phyloP scores from a whole-genome alignment of 2,113 vertebrate genomes.

The Craseonycteris thonglongyai region DNA sequence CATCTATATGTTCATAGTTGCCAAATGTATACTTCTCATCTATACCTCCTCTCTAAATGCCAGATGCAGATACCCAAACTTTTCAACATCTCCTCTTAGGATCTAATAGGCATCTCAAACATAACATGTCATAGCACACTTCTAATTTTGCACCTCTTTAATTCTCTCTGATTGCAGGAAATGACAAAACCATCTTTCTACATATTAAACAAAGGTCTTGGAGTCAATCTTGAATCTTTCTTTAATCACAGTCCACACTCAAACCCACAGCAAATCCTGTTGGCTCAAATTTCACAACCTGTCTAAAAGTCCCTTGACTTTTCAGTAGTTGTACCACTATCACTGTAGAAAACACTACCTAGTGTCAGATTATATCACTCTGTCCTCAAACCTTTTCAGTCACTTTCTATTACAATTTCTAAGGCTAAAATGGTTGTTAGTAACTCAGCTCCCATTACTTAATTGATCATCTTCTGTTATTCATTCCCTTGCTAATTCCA shows the following conservation, averaged over 20 bases:
- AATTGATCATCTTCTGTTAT: too few species aligned
- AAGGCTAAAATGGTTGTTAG: not conserved
- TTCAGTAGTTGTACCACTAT: not conserved
- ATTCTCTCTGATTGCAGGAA: not conserved
- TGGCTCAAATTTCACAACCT: not conserved
- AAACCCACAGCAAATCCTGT: not conserved
- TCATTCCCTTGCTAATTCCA: too few species aligned
- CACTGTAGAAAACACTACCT: not conserved
- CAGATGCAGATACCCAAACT: not conserved
- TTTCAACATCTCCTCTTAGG: not conserved
- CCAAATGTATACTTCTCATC: not conserved
- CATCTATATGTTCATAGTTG: not conserved
- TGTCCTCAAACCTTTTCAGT: not conserved
- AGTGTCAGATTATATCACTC: not conserved
- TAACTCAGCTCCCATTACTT: not conserved
- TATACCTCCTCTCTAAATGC: not conserved
- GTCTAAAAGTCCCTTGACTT: not conserved
- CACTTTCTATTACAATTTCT: not conserved
- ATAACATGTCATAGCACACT: not conserved
- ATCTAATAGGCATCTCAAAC: not conserved
- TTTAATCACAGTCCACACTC: not conserved
- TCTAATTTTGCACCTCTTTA: not conserved
- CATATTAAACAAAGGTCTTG: not conserved
- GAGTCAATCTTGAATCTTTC: not conserved
- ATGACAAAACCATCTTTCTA: not conserved